Evolutionary conservation across 2,888 invertebrate genomes (phyloP).

Genomic region (Nephrotoma guestfalica): DNA sequence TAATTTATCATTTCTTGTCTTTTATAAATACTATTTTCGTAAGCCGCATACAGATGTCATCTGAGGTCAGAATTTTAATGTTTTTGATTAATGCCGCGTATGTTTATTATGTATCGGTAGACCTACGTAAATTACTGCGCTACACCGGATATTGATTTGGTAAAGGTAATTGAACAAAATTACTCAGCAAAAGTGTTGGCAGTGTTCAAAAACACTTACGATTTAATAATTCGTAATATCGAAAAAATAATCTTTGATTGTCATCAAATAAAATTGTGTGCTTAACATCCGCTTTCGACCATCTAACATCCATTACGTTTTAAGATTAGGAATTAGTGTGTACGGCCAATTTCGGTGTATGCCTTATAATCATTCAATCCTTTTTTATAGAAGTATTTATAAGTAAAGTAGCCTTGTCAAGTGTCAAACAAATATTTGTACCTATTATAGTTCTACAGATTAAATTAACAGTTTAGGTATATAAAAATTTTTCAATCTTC

Average conservation of each 20-base stretch:
- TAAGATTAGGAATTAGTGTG: too few relatives aligned
- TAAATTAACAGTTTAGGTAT: background rate
- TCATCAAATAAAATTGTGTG: conserved; percentile 1
- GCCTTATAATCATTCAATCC: too few relatives aligned
- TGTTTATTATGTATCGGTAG: background rate
- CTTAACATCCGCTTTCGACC: background rate
- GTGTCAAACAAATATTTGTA: background rate
- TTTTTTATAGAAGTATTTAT: too few relatives aligned
- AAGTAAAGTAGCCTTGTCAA: background rate
- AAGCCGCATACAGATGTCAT: background rate
- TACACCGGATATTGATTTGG: conserved; percentile 2
- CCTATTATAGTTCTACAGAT: background rate
- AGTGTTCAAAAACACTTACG: background rate
- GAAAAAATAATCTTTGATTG: background rate
- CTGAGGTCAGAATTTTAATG: background rate
- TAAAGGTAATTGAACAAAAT: background rate
- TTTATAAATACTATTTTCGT: background rate
- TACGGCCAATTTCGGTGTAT: background rate
- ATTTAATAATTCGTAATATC: background rate
- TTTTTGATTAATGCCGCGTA: background rate
- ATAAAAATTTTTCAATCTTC: background rate
- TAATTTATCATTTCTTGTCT: background rate
- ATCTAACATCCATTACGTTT: background rate
- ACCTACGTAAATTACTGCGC: background rate
- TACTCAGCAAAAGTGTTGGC: background rate